Conservation (phyloP, 2,797 vertebrate species). For the Delichon dasypus region DNA sequence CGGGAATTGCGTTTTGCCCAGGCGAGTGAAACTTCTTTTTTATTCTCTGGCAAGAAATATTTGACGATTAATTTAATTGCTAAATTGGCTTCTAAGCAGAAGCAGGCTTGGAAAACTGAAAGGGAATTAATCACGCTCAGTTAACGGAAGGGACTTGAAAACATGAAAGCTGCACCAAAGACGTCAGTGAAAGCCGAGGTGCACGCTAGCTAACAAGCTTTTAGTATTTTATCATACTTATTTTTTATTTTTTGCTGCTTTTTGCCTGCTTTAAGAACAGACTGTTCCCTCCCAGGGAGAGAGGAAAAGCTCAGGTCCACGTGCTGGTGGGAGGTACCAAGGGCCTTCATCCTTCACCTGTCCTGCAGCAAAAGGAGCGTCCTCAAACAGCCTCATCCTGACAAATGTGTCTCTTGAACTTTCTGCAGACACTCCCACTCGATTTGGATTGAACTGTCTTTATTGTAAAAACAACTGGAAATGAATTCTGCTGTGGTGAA, state of each 20-base stretch:
- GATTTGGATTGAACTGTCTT: not conserved
- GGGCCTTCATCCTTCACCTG: not conserved
- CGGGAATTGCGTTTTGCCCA: slow-evolving; percentile 1
- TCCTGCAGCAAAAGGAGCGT: not conserved
- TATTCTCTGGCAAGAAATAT: slow-evolving; percentile 51
- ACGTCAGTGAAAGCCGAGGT: not conserved
- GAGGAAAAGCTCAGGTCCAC: not conserved
- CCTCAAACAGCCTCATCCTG: not conserved
- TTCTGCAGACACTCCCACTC: not conserved
- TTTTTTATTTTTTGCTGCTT: not conserved
- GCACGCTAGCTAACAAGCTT: not conserved
- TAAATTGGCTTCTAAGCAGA: slow-evolving; percentile 63
- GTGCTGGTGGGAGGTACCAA: accelerated
- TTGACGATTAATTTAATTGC: slow-evolving; percentile 65
- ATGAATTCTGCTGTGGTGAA: not conserved
- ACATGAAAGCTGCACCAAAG: not conserved
- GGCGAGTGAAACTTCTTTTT: slow-evolving; percentile 35
- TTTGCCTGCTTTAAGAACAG: not conserved
- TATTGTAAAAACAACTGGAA: not conserved
- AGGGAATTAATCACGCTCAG: slow-evolving; percentile 46
- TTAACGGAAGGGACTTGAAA: slow-evolving; percentile 30
- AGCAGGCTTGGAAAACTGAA: slow-evolving; percentile 45
- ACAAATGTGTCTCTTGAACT: not conserved
- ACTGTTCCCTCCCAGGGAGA: not conserved
- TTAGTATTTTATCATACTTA: not conserved